A percentile compares a stretch with the other conserved stretches of the same genome.
Conservation (phyloP, 2,888 invertebrate genomes). For the Scaptomyza cyrtandrae region DNA sequence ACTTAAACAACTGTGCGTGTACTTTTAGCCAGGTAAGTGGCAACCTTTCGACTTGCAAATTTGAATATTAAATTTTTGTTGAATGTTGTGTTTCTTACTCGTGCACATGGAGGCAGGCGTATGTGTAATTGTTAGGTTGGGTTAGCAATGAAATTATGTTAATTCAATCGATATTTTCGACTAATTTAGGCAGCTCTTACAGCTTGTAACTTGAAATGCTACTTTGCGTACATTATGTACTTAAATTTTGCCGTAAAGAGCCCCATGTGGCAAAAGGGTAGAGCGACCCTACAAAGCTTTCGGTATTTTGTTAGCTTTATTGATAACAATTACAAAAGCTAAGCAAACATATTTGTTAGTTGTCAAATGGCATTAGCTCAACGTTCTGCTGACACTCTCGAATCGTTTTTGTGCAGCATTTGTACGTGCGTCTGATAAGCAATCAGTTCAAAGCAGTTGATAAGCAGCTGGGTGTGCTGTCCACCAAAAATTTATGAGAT, state of each 20-base stretch:
- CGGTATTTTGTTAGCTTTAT: constrained; percentile 30
- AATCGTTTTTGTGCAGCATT: constrained; percentile 1
- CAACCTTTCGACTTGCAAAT: constrained; percentile 49
- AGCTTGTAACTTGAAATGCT: constrained; percentile 63
- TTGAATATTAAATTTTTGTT: constrained; percentile 22
- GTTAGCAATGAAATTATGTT: constrained; percentile 59
- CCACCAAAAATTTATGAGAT: constrained; percentile 58
- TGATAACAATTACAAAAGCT: constrained; percentile 60
- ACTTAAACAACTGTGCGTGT: constrained; percentile 39
- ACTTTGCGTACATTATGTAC: constrained; percentile 42
- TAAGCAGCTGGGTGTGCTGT: constrained; percentile 38
- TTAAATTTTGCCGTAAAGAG: neutral
- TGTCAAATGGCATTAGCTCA: constrained; percentile 66
- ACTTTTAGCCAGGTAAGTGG: constrained; percentile 50
- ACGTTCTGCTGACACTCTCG: constrained; percentile 32
- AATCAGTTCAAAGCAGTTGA: constrained; percentile 27
- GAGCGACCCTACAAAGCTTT: neutral
- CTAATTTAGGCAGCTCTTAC: constrained; percentile 41
- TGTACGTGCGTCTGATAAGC: constrained; percentile 44
- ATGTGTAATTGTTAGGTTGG: constrained; percentile 43
- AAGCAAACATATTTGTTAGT: constrained; percentile 62
- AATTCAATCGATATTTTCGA: constrained; percentile 67
- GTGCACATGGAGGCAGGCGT: constrained; percentile 32
- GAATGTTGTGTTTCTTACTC: constrained; percentile 2
- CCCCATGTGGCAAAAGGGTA: constrained; percentile 4